Evolutionary conservation across 1,140 invertebrate genomes (phyloP).

Genomic region (Panagrolaimus sp.): DNA sequence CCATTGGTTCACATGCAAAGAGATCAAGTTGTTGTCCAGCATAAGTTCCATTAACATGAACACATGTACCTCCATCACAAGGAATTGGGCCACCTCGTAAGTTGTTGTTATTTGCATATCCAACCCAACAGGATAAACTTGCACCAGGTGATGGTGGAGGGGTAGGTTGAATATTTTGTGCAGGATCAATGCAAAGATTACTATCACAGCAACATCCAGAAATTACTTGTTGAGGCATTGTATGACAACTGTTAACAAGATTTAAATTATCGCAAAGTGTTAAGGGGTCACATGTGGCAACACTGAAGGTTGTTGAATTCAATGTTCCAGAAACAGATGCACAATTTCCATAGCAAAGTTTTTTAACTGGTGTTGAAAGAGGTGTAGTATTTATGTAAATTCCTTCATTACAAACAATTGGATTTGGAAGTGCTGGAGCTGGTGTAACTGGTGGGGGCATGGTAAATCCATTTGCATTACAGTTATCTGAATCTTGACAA

Average conservation of each 20-base stretch:
- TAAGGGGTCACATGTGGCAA: not conserved
- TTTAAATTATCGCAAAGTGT: slow-evolving; percentile 5
- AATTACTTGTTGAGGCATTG: not conserved
- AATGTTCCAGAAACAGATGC: not conserved
- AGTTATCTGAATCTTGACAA: not conserved
- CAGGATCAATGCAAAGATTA: not conserved
- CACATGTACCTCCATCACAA: not conserved
- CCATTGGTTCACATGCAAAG: not conserved
- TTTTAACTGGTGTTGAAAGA: not conserved
- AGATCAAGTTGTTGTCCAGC: not conserved
- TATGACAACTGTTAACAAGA: slow-evolving; percentile 7
- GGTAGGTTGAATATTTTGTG: not conserved
- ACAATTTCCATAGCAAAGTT: slow-evolving; percentile 5
- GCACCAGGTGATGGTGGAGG: not conserved
- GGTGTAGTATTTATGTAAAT: not conserved
- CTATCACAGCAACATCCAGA: not conserved
- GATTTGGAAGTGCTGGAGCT: not conserved
- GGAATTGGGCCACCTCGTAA: not conserved
- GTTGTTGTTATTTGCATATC: not conserved
- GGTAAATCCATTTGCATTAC: not conserved
- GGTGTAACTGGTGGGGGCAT: not conserved
- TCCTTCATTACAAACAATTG: slow-evolving; percentile 1
- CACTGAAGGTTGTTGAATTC: not conserved
- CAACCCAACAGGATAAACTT: not conserved
- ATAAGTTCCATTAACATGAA: not conserved